A percentile compares a stretch with the other conserved stretches of the same genome.
These are phyloP conservation scores for Spinus pinus DNA, from an alignment of 2,797 vertebrate species.

Conservation along the genomic window DNA sequence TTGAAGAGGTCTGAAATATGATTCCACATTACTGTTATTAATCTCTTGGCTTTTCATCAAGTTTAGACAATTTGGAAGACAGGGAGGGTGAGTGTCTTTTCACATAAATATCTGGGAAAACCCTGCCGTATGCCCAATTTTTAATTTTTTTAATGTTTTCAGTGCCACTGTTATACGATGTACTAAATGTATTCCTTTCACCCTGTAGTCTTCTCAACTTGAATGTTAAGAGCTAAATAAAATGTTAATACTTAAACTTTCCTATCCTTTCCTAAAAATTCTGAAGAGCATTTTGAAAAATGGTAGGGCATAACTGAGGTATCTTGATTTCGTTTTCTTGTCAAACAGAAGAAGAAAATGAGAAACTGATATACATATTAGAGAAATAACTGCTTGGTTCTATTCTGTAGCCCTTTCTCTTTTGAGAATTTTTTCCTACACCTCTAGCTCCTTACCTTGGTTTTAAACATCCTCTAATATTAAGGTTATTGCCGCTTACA, in stretches of 20 bases:
- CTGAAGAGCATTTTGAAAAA: background rate
- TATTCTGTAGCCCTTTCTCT: background rate
- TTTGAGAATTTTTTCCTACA: background rate
- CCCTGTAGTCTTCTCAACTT: background rate
- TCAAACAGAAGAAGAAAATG: background rate
- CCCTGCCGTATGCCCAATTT: background rate
- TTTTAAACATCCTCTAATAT: background rate
- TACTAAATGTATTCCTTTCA: background rate
- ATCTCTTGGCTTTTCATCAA: background rate
- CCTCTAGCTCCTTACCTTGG: background rate
- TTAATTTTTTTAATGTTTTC: background rate
- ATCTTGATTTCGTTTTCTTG: background rate
- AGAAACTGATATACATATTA: background rate
- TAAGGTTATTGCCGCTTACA: background rate
- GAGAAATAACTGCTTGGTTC: background rate
- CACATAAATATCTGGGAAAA: background rate
- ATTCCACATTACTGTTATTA: background rate
- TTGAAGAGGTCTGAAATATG: background rate
- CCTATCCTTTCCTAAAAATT: background rate
- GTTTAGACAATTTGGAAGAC: background rate
- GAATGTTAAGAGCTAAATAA: background rate
- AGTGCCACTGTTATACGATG: background rate
- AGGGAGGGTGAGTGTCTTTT: accelerated
- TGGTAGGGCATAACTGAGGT: accelerated
- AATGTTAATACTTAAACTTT: background rate